Evolutionary conservation across 2,113 vertebrate species (phyloP).

Genomic region (Boleophthalmus pectinirostris): DNA sequence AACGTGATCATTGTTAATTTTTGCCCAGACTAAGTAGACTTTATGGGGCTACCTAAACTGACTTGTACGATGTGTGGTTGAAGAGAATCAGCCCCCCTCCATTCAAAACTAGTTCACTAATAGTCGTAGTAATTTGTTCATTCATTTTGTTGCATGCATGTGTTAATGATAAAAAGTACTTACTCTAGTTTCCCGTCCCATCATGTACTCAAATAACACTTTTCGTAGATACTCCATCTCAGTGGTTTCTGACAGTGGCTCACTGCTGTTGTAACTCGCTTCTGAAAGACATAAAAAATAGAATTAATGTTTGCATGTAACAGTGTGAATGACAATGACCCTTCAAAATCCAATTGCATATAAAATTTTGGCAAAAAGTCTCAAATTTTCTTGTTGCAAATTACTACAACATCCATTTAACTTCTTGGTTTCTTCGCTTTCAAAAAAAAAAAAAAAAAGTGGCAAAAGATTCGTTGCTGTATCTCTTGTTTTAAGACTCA

Average conservation of each 20-base stretch:
- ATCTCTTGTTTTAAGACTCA: background rate
- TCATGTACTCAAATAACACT: slow-evolving; percentile 98
- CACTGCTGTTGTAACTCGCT: slow-evolving; percentile 76
- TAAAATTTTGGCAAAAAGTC: no score
- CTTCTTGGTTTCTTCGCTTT: no score
- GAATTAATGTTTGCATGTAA: background rate
- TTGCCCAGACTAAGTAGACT: slow-evolving; percentile 21
- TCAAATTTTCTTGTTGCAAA: no score
- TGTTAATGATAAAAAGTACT: slow-evolving; percentile 5
- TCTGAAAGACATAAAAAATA: slow-evolving; percentile 69
- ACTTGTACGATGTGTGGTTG: slow-evolving; percentile 25
- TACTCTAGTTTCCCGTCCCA: slow-evolving; percentile 99
- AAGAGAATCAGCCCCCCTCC: background rate
- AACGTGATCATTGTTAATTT: slow-evolving; percentile 53
- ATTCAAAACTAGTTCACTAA: slow-evolving; percentile 3
- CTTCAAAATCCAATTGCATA: no score
- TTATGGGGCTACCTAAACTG: slow-evolving; percentile 30
- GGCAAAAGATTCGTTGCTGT: no score
- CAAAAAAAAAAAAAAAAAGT: no score
- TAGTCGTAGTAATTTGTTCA: background rate
- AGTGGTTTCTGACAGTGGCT: slow-evolving; percentile 83
- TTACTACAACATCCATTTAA: no score
- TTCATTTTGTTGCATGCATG: background rate
- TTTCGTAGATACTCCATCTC: slow-evolving; percentile 98
- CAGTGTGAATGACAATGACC: background rate